Percentiles rank a stretch among this genome's conserved stretches.
phyloP scores from a whole-genome alignment of 2,888 invertebrate species.

The Drosophila borborema region DNA sequence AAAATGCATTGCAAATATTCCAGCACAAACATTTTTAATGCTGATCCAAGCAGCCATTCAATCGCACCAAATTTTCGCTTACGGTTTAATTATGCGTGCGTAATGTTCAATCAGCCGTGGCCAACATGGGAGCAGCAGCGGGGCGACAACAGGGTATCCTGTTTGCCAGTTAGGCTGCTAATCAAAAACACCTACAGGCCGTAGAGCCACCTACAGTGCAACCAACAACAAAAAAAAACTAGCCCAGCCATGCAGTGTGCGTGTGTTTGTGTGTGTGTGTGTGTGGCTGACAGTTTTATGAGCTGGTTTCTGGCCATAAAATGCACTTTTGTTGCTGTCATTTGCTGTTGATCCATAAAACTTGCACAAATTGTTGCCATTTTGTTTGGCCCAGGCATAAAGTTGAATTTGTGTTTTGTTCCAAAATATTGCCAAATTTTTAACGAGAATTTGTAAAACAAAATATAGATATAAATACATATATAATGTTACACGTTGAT shows the following conservation, averaged over 20 bases:
- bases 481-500: neutral
- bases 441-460: neutral
- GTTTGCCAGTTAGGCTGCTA: slow-evolving; percentile 34
- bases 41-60: slow-evolving; percentile 65
- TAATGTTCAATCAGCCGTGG: slow-evolving; percentile 54
- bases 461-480: neutral
- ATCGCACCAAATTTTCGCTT: slow-evolving; percentile 57
- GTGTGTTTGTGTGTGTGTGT: neutral
- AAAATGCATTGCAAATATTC: slow-evolving; percentile 63
- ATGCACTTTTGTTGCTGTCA: slow-evolving; percentile 42
- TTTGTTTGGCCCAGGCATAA: slow-evolving; percentile 33
- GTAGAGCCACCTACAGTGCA: neutral
- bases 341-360: slow-evolving; percentile 61
- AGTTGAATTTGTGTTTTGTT: slow-evolving; percentile 27
- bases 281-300: slow-evolving; percentile 59
- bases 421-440: slow-evolving; percentile 36
- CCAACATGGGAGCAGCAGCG: neutral
- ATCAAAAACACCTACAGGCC: slow-evolving; percentile 46
- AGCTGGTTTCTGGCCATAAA: slow-evolving; percentile 53
- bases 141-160: neutral
- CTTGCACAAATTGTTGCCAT: slow-evolving; percentile 50
- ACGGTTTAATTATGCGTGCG: slow-evolving; percentile 67
- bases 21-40: slow-evolving; percentile 60
- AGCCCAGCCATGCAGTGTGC: neutral
- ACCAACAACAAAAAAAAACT: neutral